Conservation (phyloP, 2,797 vertebrate genomes). For the Amblyraja radiata region DNA sequence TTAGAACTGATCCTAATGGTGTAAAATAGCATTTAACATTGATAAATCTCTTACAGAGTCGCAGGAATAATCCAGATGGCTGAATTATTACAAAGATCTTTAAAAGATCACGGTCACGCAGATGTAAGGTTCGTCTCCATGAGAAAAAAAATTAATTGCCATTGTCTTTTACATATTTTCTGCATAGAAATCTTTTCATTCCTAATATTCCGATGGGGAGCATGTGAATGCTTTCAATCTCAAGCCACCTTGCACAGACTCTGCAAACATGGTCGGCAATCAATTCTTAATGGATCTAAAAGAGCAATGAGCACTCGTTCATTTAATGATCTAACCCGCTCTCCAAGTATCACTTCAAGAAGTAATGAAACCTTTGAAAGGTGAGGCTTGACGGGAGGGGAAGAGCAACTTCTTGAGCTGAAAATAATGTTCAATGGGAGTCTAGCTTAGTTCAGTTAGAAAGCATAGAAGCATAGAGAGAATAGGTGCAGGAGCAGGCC, state of each 20-base stretch:
- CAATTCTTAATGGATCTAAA: not conserved
- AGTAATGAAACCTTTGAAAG: not conserved
- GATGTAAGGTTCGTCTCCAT: conserved; percentile 10
- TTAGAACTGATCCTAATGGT: conserved; percentile 35
- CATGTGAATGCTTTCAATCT: not conserved
- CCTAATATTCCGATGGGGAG: not conserved
- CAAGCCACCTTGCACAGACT: not conserved
- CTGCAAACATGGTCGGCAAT: not conserved
- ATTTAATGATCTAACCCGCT: not conserved
- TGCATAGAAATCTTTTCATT: conserved; percentile 17
- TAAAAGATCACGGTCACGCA: conserved; percentile 22
- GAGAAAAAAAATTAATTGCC: conserved; percentile 15
- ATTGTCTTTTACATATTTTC: conserved; percentile 11
- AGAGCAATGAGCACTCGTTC: not conserved
- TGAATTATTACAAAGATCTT: conserved; percentile 27
- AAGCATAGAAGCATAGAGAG: not conserved
- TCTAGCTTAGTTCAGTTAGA: too few relatives aligned
- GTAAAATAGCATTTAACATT: conserved; percentile 37
- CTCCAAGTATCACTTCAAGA: not conserved
- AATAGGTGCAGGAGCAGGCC: too few relatives aligned
- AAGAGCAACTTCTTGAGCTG: not conserved
- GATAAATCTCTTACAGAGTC: conserved; percentile 14
- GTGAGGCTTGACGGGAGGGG: not conserved
- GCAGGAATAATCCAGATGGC: conserved; percentile 15
- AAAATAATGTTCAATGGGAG: not conserved